Evolutionary conservation across 2,888 invertebrate genomes (phyloP).

Genomic region (Acanthacorydalis orientalis): DNA sequence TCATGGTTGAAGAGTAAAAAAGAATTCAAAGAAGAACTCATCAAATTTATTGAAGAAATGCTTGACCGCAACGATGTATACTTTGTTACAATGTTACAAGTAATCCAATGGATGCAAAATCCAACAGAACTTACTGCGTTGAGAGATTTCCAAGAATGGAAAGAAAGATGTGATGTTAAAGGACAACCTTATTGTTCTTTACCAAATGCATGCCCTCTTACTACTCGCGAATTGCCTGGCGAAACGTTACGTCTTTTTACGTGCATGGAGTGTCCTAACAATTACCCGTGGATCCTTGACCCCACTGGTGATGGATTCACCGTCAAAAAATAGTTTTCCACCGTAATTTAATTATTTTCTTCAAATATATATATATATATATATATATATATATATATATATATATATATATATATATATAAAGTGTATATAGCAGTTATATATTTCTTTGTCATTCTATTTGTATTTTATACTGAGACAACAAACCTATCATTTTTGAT

Average conservation of each 20-base stretch:
- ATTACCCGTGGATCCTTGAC: slow-evolving; percentile 89
- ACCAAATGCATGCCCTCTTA: slow-evolving; percentile 80
- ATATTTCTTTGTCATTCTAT: too few species aligned
- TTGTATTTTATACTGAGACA: too few species aligned
- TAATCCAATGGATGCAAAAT: slow-evolving; percentile 93
- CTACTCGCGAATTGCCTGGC: slow-evolving; percentile 78
- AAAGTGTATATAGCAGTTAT: not conserved
- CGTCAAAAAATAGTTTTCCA: slow-evolving; percentile 45
- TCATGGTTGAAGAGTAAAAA: slow-evolving; percentile 90
- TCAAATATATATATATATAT: not conserved
- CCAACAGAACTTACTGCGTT: slow-evolving; percentile 75
- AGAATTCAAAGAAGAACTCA: slow-evolving; percentile 78
- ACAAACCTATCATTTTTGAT: too few species aligned
- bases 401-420: too few species aligned
- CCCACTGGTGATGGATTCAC: slow-evolving; percentile 88
- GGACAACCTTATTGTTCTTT: slow-evolving; percentile 85
- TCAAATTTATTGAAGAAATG: slow-evolving; percentile 90
- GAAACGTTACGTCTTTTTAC: slow-evolving; percentile 85
- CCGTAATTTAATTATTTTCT: not conserved
- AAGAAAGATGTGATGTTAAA: slow-evolving; percentile 87
- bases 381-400: not conserved
- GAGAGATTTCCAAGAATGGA: slow-evolving; percentile 88
- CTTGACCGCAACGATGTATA: slow-evolving; percentile 76
- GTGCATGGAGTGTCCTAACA: slow-evolving; percentile 90
- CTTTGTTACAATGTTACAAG: slow-evolving; percentile 76